Evolutionary conservation across 2,797 vertebrate genomes (phyloP), one percentile per base, ranked within the genome.

Genomic region (Tragelaphus oryx): DNA sequence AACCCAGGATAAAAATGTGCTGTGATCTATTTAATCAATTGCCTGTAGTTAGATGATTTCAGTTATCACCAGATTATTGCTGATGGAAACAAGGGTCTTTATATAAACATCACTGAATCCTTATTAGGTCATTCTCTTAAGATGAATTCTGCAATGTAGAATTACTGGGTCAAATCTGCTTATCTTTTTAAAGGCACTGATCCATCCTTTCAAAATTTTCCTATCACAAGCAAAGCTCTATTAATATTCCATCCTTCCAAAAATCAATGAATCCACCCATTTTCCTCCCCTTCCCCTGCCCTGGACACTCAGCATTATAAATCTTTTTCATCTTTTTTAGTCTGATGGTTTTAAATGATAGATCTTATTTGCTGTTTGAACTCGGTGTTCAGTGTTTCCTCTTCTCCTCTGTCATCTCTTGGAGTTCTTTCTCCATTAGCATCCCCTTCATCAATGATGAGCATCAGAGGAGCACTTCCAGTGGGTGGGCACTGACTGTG

Each of bases 101-200:
- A 76, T 44, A 50, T 75, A 92, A 95, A 71, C 26, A 88, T 59
- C 44, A 85, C 9, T 52, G 48, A 94, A 79, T 86, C 48, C 46
- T 84, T 48, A 8, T 59, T 68, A 59, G 62, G 54, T 65, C n/a
- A 54, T 78, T 87, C 50, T 11, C 62, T 95, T 96, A 48, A 89
- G 65, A 76, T 50, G 28, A 89, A 88, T 88, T 90, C 48, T 95
- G 89, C 48, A 92, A 16, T 94, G 74, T 26, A 1, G 59, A 96
- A 91, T 20, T 76, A 28, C 52, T 85, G 18, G 14, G 37, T 95
- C 78, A 90, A 80, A 71, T 28, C 24, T 17, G 57, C 10, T 48
- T 60, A 88, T 80, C 52, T 78, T 96, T 92, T 85, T 37, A 85
- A 88, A 94, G n/a, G 13, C 20, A 89, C 83, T 84, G 60, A 86